A percentile compares a stretch with the other conserved stretches of the same genome.
Conservation (phyloP, 1,140 invertebrate species). For the Notospermus geniculatus region DNA sequence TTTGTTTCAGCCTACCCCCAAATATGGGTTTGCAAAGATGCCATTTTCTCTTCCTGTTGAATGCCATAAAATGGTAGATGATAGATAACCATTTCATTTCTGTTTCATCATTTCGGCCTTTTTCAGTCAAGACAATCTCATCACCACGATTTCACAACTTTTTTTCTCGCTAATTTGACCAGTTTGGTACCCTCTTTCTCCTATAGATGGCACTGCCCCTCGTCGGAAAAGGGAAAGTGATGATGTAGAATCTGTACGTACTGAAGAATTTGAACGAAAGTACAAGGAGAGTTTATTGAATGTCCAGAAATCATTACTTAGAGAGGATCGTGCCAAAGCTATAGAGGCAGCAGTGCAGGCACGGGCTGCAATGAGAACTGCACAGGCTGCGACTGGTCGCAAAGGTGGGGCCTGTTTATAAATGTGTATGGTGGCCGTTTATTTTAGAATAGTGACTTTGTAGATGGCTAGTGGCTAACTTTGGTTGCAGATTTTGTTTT, state of each 20-base stretch:
- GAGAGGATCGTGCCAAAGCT: slow-evolving; percentile 4
- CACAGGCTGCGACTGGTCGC: neutral
- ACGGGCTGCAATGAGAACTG: neutral
- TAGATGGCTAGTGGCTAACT: too few relatives aligned
- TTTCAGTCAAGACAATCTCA: neutral
- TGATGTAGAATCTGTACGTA: slow-evolving; percentile 3
- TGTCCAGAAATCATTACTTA: neutral
- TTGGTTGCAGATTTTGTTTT: too few relatives aligned
- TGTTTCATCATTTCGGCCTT: neutral
- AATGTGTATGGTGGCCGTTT: too few relatives aligned
- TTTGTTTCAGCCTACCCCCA: too few relatives aligned
- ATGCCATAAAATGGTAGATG: too few relatives aligned
- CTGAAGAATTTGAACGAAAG: slow-evolving; percentile 11
- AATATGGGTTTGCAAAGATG: too few relatives aligned
- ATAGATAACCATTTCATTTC: neutral
- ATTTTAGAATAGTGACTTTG: too few relatives aligned
- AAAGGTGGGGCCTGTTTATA: neutral
- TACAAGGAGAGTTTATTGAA: slow-evolving; percentile 1
- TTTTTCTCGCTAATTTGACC: neutral
- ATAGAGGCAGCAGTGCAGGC: neutral
- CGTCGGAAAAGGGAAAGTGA: slow-evolving; percentile 7
- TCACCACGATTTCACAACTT: neutral
- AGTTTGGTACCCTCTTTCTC: slow-evolving; percentile 1
- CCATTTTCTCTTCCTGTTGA: too few relatives aligned
- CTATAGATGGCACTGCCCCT: neutral